Evolutionary conservation across 2,888 invertebrate genomes (phyloP).

Genomic region (Frankliniella intonsa): DNA sequence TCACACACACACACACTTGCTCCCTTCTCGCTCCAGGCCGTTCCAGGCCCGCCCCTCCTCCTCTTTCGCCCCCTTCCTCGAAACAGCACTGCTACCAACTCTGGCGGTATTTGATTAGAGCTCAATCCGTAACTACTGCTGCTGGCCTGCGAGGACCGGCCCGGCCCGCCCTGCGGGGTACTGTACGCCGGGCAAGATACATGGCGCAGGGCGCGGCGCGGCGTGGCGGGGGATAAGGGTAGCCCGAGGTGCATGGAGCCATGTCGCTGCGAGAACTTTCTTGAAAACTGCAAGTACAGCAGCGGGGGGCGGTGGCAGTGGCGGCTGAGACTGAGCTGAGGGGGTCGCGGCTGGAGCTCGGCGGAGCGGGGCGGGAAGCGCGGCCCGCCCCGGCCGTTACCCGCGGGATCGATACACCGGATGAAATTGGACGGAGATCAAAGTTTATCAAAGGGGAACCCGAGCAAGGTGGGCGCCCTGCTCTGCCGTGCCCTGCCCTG

Average conservation of each 20-base stretch:
- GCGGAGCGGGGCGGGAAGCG: neutral
- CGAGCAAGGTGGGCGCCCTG: neutral
- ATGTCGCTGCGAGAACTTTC: neutral
- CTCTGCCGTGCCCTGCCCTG: too few relatives aligned
- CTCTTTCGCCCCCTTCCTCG: neutral
- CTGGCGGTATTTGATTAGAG: neutral
- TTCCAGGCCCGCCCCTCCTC: neutral
- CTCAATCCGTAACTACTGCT: neutral
- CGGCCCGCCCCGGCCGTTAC: too few relatives aligned
- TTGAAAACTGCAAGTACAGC: neutral
- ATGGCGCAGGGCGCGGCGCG: too few relatives aligned
- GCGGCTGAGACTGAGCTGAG: neutral
- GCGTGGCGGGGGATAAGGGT: neutral
- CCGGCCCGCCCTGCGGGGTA: too few relatives aligned
- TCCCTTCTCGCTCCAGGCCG: too few relatives aligned
- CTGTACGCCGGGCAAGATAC: too few relatives aligned
- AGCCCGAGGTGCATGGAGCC: neutral
- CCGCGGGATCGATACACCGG: neutral
- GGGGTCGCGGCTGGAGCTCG: neutral
- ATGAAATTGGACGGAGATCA: neutral
- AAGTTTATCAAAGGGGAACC: neutral
- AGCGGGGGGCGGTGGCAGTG: neutral
- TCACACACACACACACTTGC: too few relatives aligned
- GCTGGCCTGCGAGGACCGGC: too few relatives aligned
- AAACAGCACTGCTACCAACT: neutral